Evolutionary conservation across 2,113 vertebrate genomes (phyloP), one percentile per base, ranked within the genome.

Genomic region (Forbesichthys papilliferus): DNA sequence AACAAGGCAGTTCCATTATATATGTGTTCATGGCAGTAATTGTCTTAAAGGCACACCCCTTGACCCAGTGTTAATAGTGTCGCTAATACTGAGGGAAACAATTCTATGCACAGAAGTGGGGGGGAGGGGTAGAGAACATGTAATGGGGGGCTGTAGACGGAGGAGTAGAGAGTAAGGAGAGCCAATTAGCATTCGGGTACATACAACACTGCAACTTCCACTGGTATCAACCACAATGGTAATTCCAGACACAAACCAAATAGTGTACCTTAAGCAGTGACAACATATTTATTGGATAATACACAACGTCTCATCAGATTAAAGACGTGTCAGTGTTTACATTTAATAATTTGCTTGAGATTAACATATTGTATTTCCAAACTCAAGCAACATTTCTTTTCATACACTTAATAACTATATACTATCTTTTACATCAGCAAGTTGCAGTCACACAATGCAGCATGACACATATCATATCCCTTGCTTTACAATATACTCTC

Each of bases 341-440:
- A 20, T 7, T 7, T 54, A 65, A 89, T 89, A 83, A 88, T 89
- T 90, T 27, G 59, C 67, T 78, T 69, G 11, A 74, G 46, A 73
- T 20, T 20, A 55, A 27, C 27, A 27, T 27, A 27, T 27, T 27
- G 27, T 27, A 27, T 27, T 27, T 27, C 27, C 27, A 33, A 57
- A 42, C 18, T 61, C 46, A 48, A 61, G 72, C 70, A 75, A 76
- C 64, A 85, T 75, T 61, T 7, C 18, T n/a, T 78, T 68, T 71
- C 18, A 52, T 33, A 62, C 34, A 64, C 72, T 83, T 12, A 67
- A 67, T 48, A 67, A 11, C 11, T 61, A n/a, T 13, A 42, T 42
- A 20, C 42, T 36, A 27, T 46, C 34, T 77, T 46, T 83, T 61
- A 87, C 77, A 86, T 76, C 63, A 73, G 74, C 54, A 72, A 60